Evolutionary conservation across 2,888 invertebrate species (phyloP), one percentile per base, ranked within the genome.

Genomic region (Achlya flavicornis): DNA sequence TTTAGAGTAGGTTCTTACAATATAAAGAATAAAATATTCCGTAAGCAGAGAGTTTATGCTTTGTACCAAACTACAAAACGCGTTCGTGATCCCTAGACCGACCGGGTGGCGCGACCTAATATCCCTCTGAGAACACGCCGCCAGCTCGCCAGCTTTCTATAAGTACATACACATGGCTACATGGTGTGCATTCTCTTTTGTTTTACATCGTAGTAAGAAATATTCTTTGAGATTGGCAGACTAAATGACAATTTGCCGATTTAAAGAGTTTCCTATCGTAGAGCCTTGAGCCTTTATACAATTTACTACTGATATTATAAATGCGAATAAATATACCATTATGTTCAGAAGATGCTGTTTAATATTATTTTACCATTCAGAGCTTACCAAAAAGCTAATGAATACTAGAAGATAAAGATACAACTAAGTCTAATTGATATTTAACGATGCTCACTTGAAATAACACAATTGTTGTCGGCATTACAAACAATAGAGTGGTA

Each of bases 11-110:
- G 10, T 38, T 8, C 11, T 10, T 35, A 35, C 0, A 7, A 38
- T 10, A 38, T 11, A 12, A 12, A 41, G 41, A 12, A 4, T 41
- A 26, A n/a, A 46, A 14, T 46, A 46, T 46, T 46, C 5, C 46
- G 6, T 41, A 6, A n/a, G 46, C 61, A 57, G 46, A 32, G 64
- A 57, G 62, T 43, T 69, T 66, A 32, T 70, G 35, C 26, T 76
- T 86, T 83, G 67, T 7, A 65, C 80, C 83, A 85, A 57, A 64
- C 74, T 38, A 57, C 65, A 81, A 75, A 83, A 83, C 83, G 78
- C 78, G 83, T 80, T 87, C 88, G 87, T 90, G 90, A 89, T 88
- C 84, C 84, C 71, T 67, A 79, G 81, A 83, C 83, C 83, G 81
- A 84, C 88, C 85, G 87, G 86, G 87, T 86, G 87, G 86, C 77